Conservation (phyloP, 1,140 invertebrate species). For the Lepidotrigona ventralis region DNA sequence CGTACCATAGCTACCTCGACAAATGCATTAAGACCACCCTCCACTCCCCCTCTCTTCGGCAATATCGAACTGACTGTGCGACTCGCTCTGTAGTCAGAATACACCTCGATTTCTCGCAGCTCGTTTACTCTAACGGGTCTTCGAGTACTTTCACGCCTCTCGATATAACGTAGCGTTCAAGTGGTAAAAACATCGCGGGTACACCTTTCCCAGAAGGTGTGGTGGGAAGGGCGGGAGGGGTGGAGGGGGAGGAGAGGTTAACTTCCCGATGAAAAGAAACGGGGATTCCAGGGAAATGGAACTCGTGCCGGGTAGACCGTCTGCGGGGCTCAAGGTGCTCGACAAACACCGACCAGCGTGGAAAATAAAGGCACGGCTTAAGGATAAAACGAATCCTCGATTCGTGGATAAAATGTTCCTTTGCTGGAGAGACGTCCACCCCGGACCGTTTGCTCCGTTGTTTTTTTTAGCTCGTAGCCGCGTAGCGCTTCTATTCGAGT, state of each 20-base stretch:
- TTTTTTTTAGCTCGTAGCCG: not conserved
- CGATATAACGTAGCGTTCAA: conserved; percentile 23
- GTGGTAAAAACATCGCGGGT: conserved; percentile 7
- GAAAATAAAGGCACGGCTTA: conserved; percentile 45
- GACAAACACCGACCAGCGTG: conserved; percentile 4
- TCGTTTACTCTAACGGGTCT: conserved; percentile 18
- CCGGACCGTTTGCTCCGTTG: too few species aligned
- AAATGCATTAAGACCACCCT: conserved; percentile 79
- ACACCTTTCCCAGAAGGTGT: not conserved
- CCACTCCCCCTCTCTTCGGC: conserved; percentile 51
- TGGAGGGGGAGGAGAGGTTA: not conserved
- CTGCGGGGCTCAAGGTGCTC: conserved; percentile 46
- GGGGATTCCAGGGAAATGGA: conserved; percentile 60
- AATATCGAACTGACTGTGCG: conserved; percentile 71
- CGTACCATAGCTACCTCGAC: conserved; percentile 76
- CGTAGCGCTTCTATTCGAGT: conserved; percentile 29
- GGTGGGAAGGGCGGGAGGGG: too few species aligned
- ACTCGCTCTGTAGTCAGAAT: conserved; percentile 37
- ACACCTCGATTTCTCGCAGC: conserved; percentile 38
- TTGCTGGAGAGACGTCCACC: not conserved
- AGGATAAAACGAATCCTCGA: not conserved
- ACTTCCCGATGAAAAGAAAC: conserved; percentile 34
- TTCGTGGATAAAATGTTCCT: not conserved
- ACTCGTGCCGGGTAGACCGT: conserved; percentile 51
- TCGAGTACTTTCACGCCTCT: conserved; percentile 12